Percentiles rank a stretch among this genome's conserved stretches.
phyloP scores from a whole-genome alignment of 2,113 vertebrate species.

The Megaceryle torquata region DNA sequence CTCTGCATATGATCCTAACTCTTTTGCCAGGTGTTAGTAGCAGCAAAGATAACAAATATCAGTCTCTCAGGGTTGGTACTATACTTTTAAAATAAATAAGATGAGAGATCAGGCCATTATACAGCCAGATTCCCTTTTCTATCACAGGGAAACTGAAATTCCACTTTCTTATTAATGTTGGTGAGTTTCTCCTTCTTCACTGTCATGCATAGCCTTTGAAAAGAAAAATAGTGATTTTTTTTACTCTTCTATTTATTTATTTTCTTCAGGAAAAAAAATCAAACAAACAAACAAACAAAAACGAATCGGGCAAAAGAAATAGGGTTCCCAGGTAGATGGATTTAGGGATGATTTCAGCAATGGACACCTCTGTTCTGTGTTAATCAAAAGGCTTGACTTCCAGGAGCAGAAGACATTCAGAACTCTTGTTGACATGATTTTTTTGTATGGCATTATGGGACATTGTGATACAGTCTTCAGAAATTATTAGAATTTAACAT shows the following conservation, averaged over 20 bases:
- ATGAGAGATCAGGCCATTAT: background rate
- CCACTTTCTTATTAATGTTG: background rate
- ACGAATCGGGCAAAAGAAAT: background rate
- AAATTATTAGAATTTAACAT: background rate
- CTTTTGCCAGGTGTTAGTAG: background rate
- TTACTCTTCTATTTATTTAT: too few relatives aligned
- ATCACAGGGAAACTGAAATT: background rate
- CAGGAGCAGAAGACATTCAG: background rate
- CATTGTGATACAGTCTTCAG: background rate
- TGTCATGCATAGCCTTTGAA: background rate
- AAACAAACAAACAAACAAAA: background rate
- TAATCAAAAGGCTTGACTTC: background rate
- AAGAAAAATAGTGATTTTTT: background rate
- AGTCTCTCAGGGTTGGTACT: background rate
- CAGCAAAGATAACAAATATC: background rate
- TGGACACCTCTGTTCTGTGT: background rate
- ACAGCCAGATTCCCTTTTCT: background rate
- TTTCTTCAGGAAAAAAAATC: background rate
- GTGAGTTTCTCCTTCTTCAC: background rate
- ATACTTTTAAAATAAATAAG: background rate
- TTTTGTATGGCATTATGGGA: background rate
- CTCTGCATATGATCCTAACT: background rate
- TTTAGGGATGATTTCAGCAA: background rate
- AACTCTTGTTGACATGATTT: background rate
- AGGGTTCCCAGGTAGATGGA: fast-evolving